Evolutionary conservation across 92 coral and sea anemone genomes (phyloP), one percentile per base, ranked within the genome.

Genomic region (Meandrina meandrites): DNA sequence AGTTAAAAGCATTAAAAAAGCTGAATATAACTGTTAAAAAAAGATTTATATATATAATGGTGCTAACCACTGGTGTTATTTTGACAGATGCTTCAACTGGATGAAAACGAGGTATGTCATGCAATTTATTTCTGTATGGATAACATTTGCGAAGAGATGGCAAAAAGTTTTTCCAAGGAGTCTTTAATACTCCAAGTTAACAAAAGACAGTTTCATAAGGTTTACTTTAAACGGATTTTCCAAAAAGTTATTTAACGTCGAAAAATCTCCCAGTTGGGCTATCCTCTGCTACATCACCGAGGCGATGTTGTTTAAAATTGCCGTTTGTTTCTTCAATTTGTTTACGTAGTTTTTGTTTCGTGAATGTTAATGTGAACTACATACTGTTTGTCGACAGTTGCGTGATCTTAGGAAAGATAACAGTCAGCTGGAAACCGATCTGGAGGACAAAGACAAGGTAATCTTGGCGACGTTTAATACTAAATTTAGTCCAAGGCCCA

Each of bases 371-470:
- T 30, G 36, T 15, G 13, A 28, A 81, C 32, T 36, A 31, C 42
- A 14, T 36, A 21, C n/a, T 69, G 21, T 47, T 62, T 79, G 5
- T 77, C 47, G 21, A 47, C 84, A 94, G 98, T 85, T 94, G 67
- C 94, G 91, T 37, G 98, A 94, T 32, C 84, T 94, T 45, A 91
- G 98, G 68, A 84, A 89, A 86, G 93, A 90, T 37, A 93, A 86
- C 85, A 75, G 84, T 83, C 91, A 90, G 75, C 94, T 94, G 70
- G 96, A 94, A 78, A 91, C 81, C 42, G 96, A 94, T 53, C 90
- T 93, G 21, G 91, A 89, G 50, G 98, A 94, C 69, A 94, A 89
- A 81, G 98, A 94, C 32, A 94, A 94, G 86, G 98, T 94, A 91
- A n/a, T 21, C 70, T 19, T 36, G 12, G 48, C 27, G 77, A 72